Conservation (phyloP, 2,797 vertebrate species). For the Brachymystax lenok region DNA sequence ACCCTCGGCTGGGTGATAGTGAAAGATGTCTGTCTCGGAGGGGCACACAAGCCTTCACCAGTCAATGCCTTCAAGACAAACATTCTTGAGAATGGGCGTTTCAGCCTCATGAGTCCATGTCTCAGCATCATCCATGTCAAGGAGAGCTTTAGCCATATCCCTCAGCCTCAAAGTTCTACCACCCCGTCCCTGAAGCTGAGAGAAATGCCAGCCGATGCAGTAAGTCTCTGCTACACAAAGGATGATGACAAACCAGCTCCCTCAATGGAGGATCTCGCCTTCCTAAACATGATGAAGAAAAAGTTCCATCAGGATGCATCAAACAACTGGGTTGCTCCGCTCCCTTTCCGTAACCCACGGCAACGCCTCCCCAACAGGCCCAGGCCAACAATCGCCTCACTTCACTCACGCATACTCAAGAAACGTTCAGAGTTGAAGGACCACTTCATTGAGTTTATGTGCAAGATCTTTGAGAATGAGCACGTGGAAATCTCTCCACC, state of each 20-base stretch:
- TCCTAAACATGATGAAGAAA: slow-evolving; percentile 6
- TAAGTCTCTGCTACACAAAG: neutral
- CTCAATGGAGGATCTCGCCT: slow-evolving; percentile 1
- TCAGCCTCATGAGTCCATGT: neutral
- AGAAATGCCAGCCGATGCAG: neutral
- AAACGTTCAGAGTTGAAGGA: neutral
- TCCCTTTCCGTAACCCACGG: neutral
- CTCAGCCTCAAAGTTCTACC: neutral
- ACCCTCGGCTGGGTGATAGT: neutral
- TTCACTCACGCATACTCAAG: neutral
- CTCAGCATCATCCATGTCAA: neutral
- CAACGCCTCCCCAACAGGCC: neutral
- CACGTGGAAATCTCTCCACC: neutral
- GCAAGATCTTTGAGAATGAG: neutral
- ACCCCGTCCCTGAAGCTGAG: neutral
- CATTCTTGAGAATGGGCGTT: neutral
- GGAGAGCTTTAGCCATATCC: neutral
- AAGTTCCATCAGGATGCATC: slow-evolving; percentile 7
- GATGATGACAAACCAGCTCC: slow-evolving; percentile 3
- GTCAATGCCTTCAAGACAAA: no score
- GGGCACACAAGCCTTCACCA: no score
- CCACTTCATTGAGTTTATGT: no score
- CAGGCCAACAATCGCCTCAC: neutral
- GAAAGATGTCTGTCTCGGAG: neutral
- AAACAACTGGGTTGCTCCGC: slow-evolving; percentile 14